phyloP scores from a whole-genome alignment of 2,797 vertebrate species.

The Bovichtus diacanthus region DNA sequence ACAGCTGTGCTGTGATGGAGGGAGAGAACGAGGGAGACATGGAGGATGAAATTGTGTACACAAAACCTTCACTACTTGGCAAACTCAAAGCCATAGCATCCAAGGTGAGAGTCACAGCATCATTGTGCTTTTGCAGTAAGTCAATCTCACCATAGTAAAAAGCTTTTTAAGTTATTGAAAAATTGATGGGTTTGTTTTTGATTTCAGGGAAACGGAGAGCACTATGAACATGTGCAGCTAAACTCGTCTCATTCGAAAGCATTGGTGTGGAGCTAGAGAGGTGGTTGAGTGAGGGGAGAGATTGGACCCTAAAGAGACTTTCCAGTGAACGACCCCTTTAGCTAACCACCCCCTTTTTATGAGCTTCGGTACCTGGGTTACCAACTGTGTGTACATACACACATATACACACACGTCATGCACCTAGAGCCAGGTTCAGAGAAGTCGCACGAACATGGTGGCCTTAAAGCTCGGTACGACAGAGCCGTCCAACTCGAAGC shows the following conservation, averaged over 20 bases:
- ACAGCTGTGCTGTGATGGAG: slow-evolving; percentile 99
- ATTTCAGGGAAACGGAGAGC: slow-evolving; percentile 84
- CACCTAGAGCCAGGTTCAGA: slow-evolving; percentile 51
- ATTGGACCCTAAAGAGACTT: slow-evolving; percentile 43
- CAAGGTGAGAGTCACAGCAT: slow-evolving; percentile 88
- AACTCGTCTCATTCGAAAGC: slow-evolving; percentile 90
- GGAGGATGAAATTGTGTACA: slow-evolving; percentile 95
- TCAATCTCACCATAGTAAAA: not conserved
- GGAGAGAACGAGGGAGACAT: slow-evolving; percentile 90
- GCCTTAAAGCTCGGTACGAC: slow-evolving; percentile 73
- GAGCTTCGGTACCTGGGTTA: slow-evolving; percentile 64
- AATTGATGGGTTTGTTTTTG: slow-evolving; percentile 15
- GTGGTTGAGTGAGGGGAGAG: slow-evolving; percentile 14
- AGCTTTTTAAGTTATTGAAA: not conserved
- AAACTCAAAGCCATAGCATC: slow-evolving; percentile 96
- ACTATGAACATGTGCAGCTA: slow-evolving; percentile 95
- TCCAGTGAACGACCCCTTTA: slow-evolving; percentile 54
- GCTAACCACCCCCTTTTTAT: slow-evolving; percentile 50
- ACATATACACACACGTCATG: not conserved
- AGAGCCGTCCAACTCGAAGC: slow-evolving; percentile 50
- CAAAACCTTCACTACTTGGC: slow-evolving; percentile 92
- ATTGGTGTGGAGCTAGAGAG: slow-evolving; percentile 85
- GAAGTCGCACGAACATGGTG: slow-evolving; percentile 55
- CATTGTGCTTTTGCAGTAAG: not conserved
- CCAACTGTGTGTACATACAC: slow-evolving; percentile 46